Percentiles rank a stretch among this genome's conserved stretches.
These are phyloP conservation scores for Heterotilapia buettikoferi DNA, from an alignment of 2,113 vertebrate genomes.

Conservation along the genomic window DNA sequence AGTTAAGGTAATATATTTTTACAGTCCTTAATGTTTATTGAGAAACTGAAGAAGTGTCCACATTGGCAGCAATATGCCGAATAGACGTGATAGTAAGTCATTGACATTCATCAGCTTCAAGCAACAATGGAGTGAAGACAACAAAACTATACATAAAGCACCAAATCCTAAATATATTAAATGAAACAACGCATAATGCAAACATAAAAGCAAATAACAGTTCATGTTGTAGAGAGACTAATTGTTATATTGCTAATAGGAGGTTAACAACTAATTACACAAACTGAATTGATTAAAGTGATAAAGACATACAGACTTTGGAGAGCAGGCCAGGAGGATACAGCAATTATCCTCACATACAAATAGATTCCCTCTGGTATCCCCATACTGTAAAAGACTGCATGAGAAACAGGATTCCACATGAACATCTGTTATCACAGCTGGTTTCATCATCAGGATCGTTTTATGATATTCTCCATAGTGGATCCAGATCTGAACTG, in stretches of 20 bases:
- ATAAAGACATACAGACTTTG: slow-evolving; percentile 14
- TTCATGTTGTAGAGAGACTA: not conserved
- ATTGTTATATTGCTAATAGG: slow-evolving; percentile 10
- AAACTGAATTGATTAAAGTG: slow-evolving; percentile 8
- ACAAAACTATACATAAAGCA: not conserved
- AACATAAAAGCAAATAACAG: not conserved
- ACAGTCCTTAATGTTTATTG: fast-evolving
- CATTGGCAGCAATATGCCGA: fast-evolving
- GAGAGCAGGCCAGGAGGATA: slow-evolving; percentile 14
- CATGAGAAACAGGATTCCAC: slow-evolving; percentile 39
- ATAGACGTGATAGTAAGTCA: not conserved
- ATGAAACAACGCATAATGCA: not conserved
- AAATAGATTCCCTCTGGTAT: slow-evolving; percentile 34
- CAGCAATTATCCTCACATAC: slow-evolving; percentile 38
- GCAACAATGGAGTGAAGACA: not conserved
- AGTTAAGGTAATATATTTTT: not conserved
- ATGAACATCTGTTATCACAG: slow-evolving; percentile 65
- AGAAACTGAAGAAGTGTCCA: not conserved
- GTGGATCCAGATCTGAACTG: slow-evolving; percentile 22
- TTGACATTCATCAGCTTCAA: not conserved
- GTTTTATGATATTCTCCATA: slow-evolving; percentile 38
- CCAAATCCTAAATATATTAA: not conserved
- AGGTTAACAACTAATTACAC: not conserved
- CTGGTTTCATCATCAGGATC: slow-evolving; percentile 52
- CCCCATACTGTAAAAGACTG: not conserved